Evolutionary conservation across 2,888 invertebrate genomes (phyloP).

Genomic region (Orchesella flavescens): DNA sequence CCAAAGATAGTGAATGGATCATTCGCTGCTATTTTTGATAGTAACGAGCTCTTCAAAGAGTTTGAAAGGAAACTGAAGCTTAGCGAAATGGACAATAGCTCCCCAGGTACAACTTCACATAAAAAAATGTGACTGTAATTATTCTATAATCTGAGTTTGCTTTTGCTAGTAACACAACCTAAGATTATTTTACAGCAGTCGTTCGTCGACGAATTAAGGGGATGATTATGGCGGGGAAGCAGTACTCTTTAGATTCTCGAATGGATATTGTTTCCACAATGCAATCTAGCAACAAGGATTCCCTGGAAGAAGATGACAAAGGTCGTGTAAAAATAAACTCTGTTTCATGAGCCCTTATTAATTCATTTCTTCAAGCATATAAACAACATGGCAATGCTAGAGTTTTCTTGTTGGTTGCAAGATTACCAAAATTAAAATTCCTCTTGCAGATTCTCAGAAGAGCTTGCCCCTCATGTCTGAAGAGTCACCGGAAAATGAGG

Average conservation of each 20-base stretch:
- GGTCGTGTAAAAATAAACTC: slow-evolving; percentile 65
- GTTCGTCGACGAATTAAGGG: slow-evolving; percentile 90
- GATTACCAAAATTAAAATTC: neutral
- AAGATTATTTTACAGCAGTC: slow-evolving; percentile 76
- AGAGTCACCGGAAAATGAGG: slow-evolving; percentile 67
- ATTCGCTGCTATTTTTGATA: slow-evolving; percentile 92
- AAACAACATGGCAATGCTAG: slow-evolving; percentile 24
- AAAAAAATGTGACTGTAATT: neutral
- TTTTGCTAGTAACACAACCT: neutral
- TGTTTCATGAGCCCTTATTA: slow-evolving; percentile 44
- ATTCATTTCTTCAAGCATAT: slow-evolving; percentile 17
- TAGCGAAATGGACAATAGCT: slow-evolving; percentile 83
- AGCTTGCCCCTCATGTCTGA: slow-evolving; percentile 69
- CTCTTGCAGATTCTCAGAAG: slow-evolving; percentile 69
- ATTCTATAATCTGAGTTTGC: too few relatives aligned
- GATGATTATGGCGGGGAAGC: slow-evolving; percentile 89
- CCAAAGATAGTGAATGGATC: slow-evolving; percentile 95
- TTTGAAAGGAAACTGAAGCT: slow-evolving; percentile 83
- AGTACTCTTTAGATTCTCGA: slow-evolving; percentile 89
- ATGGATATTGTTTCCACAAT: slow-evolving; percentile 83
- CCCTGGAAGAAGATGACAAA: slow-evolving; percentile 67
- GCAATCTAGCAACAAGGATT: slow-evolving; percentile 57
- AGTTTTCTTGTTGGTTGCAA: slow-evolving; percentile 7
- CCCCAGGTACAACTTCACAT: slow-evolving; percentile 79
- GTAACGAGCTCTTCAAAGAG: slow-evolving; percentile 81